Percentiles rank a stretch among this genome's conserved stretches.
These are phyloP conservation scores for Nesoenas mayeri DNA, from an alignment of 2,113 vertebrate species.

Conservation along the genomic window DNA sequence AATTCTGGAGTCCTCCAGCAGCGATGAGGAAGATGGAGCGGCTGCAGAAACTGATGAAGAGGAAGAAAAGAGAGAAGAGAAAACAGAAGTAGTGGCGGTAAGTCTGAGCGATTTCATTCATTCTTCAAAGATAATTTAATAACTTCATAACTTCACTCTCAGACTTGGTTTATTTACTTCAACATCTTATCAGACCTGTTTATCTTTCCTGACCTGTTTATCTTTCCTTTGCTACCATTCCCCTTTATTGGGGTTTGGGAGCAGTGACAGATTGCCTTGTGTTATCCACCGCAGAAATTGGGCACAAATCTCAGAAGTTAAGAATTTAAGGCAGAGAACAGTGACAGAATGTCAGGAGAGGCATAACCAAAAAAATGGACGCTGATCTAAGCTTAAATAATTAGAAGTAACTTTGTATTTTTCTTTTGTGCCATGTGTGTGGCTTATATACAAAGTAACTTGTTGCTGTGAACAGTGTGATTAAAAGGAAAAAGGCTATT, in stretches of 20 bases:
- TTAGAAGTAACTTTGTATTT: background rate
- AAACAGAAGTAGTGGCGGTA: conserved; percentile 78
- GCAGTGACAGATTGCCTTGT: background rate
- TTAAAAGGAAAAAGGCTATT: background rate
- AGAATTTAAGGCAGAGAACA: background rate
- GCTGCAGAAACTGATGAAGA: conserved; percentile 83
- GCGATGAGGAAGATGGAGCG: conserved; percentile 87
- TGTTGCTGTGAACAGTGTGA: background rate
- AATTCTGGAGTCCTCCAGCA: conserved; percentile 95
- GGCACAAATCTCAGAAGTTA: background rate
- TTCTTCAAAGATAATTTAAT: background rate
- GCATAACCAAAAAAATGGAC: background rate
- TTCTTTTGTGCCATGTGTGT: background rate
- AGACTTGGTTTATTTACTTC: background rate
- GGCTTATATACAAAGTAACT: background rate
- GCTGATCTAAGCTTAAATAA: background rate
- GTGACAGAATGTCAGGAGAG: background rate
- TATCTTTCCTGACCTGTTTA: background rate
- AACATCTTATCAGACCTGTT: background rate
- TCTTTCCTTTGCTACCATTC: background rate
- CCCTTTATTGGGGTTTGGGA: background rate
- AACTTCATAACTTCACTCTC: background rate
- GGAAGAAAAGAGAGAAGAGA: conserved; percentile 77
- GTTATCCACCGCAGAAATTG: background rate
- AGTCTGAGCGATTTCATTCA: background rate